Percentiles rank a stretch among this genome's conserved stretches.
Evolutionary conservation across 1,140 invertebrate species (phyloP).

Genomic region (Asobara japonica): DNA sequence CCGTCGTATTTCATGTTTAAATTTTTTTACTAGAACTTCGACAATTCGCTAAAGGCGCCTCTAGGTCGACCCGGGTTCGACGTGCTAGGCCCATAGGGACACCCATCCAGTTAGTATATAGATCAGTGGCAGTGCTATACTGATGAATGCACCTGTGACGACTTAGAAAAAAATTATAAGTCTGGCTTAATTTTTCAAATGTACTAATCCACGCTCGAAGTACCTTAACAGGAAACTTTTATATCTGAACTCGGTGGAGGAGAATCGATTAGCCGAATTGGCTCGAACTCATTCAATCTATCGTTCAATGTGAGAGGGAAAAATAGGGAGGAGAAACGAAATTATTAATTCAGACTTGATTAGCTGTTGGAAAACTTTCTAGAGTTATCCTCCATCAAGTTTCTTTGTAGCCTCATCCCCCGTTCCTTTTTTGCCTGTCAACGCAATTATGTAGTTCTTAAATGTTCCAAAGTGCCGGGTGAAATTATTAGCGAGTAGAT

Average conservation of each 20-base stretch:
- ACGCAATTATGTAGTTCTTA: constrained; percentile 9
- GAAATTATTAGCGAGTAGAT: background rate
- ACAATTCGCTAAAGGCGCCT: too few relatives aligned
- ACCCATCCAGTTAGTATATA: too few relatives aligned
- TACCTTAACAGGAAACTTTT: background rate
- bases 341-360: constrained; percentile 25
- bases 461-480: background rate
- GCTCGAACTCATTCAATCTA: background rate
- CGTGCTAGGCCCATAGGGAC: too few relatives aligned
- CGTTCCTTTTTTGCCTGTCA: background rate
- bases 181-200: too few relatives aligned
- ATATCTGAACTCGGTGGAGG: constrained; percentile 10
- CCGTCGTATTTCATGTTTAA: too few relatives aligned
- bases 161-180: too few relatives aligned
- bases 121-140: too few relatives aligned
- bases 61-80: too few relatives aligned
- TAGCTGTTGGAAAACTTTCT: background rate
- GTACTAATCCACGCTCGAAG: too few relatives aligned
- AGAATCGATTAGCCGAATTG: constrained; percentile 19
- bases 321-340: background rate
- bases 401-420: background rate
- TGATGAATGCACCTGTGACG: too few relatives aligned
- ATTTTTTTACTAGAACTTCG: too few relatives aligned
- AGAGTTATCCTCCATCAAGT: background rate
- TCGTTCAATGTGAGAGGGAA: background rate